Percentiles rank a stretch among this genome's conserved stretches.
Conservation (phyloP, 2,888 invertebrate genomes). For the Crocallis elinguaria region DNA sequence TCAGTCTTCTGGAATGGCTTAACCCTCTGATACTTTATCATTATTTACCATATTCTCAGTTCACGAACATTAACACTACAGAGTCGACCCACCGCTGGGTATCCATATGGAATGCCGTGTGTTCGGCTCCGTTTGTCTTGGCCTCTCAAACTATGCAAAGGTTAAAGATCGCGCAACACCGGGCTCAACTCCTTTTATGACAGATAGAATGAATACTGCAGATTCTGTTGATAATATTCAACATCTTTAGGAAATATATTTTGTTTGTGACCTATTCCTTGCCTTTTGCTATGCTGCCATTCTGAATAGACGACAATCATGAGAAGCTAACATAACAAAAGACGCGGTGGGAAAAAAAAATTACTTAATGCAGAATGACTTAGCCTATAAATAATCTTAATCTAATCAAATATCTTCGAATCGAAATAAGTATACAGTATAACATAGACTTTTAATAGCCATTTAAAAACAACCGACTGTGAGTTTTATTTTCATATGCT, state of each 20-base stretch:
- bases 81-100: not conserved
- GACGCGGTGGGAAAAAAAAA: not conserved
- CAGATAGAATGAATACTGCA: conserved; percentile 28
- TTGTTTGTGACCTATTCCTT: conserved; percentile 14
- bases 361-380: not conserved
- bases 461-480: too few species aligned
- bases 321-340: not conserved
- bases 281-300: not conserved
- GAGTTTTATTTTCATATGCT: too few species aligned
- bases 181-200: conserved; percentile 27
- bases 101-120: conserved; percentile 15
- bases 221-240: conserved; percentile 33
- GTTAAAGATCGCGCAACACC: conserved; percentile 28
- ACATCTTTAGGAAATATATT: conserved; percentile 8
- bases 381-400: too few species aligned
- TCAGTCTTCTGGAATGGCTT: too few species aligned
- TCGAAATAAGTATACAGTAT: not conserved
- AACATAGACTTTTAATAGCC: not conserved
- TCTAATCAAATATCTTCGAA: not conserved
- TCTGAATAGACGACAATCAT: conserved; percentile 8
- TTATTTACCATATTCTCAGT: conserved; percentile 4
- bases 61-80: conserved; percentile 1
- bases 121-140: conserved; percentile 9
- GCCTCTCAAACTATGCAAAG: conserved; percentile 12
- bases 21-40: too few species aligned